Percentiles rank a stretch among this genome's conserved stretches.
phyloP scores from a whole-genome alignment of 2,888 invertebrate species.

The Tetranychus piercei region DNA sequence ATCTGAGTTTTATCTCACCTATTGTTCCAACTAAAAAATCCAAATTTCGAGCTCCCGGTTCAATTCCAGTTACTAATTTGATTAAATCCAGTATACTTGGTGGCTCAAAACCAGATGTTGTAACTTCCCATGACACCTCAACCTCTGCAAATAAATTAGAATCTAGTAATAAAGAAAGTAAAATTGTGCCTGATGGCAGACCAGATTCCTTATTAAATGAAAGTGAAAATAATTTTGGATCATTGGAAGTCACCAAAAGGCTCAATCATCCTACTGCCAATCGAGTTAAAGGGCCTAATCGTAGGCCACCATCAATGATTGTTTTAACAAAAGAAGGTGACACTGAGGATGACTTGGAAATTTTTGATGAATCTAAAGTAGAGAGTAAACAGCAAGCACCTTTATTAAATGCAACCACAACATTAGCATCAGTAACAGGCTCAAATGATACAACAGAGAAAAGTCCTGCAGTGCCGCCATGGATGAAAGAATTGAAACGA shows the following conservation, averaged over 20 bases:
- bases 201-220: not conserved
- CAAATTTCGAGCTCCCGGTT: not conserved
- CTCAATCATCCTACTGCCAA: conserved; percentile 32
- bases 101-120: conserved; percentile 14
- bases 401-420: not conserved
- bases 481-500: conserved; percentile 61
- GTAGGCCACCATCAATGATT: conserved; percentile 43
- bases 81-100: conserved; percentile 8
- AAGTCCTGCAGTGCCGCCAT: conserved; percentile 41
- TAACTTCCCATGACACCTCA: conserved; percentile 13
- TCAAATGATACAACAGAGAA: not conserved
- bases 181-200: not conserved
- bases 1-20: not conserved
- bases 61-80: not conserved
- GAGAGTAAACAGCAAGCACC: not conserved
- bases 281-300: conserved; percentile 41
- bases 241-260: conserved; percentile 28
- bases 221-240: not conserved
- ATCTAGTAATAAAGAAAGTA: not conserved
- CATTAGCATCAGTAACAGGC: too few relatives aligned
- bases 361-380: not conserved
- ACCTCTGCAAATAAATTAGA: not conserved
- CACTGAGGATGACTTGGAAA: not conserved
- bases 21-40: not conserved
- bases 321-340: conserved; percentile 4